Percentiles rank a stretch among this genome's conserved stretches.
These are phyloP conservation scores for Nipponacmea schrenckii DNA, from an alignment of 2,888 invertebrate species.

Conservation along the genomic window DNA sequence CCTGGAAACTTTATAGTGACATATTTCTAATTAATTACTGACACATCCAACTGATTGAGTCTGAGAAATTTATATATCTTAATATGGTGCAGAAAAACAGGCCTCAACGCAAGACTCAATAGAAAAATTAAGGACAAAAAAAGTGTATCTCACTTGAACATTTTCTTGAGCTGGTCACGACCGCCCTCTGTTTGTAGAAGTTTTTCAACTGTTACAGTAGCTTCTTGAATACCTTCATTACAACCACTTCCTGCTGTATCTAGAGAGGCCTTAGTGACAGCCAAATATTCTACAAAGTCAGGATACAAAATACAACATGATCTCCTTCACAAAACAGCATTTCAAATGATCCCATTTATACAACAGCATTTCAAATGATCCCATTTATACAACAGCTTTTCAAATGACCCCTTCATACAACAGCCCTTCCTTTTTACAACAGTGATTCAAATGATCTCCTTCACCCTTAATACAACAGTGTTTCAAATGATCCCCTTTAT, in stretches of 20 bases:
- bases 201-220: slow-evolving; percentile 76
- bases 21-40: no score
- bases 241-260: slow-evolving; percentile 73
- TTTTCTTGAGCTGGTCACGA: slow-evolving; percentile 75
- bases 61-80: no score
- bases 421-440: no score
- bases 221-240: slow-evolving; percentile 75
- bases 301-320: neutral
- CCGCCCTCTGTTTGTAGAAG: slow-evolving; percentile 76
- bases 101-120: no score
- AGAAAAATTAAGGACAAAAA: no score
- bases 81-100: no score
- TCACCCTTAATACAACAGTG: no score
- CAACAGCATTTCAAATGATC: neutral
- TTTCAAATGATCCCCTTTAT: no score
- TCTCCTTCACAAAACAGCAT: neutral
- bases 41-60: no score
- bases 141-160: slow-evolving; percentile 72
- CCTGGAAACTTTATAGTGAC: no score
- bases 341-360: neutral
- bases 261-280: slow-evolving; percentile 81
- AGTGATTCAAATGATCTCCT: no score
- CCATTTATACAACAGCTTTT: neutral
- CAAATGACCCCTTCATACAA: neutral
- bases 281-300: slow-evolving; percentile 75